phyloP scores from a whole-genome alignment of 2,888 invertebrate genomes.

The Trissoscelio sp. region DNA sequence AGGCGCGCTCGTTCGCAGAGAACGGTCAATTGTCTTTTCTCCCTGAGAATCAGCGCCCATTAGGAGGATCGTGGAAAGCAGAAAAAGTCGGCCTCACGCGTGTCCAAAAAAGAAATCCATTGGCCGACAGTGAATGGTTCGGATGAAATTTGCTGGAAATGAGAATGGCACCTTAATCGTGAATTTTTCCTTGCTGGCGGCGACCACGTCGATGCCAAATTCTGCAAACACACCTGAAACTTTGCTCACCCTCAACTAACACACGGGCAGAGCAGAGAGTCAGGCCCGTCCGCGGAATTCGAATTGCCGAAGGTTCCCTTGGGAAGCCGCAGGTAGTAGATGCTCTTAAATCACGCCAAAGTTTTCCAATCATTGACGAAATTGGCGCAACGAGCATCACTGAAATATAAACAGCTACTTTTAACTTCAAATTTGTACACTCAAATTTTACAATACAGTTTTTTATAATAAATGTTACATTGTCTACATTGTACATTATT shows the following conservation, averaged over 20 bases:
- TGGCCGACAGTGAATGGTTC: slow-evolving; percentile 47
- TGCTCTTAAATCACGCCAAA: slow-evolving; percentile 56
- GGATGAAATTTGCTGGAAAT: slow-evolving; percentile 59
- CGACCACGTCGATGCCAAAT: slow-evolving; percentile 61
- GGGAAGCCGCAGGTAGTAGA: slow-evolving; percentile 27
- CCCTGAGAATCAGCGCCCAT: slow-evolving; percentile 70
- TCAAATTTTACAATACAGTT: too few relatives aligned
- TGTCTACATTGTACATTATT: too few relatives aligned
- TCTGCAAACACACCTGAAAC: slow-evolving; percentile 91
- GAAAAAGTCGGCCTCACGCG: slow-evolving; percentile 53
- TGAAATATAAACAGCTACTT: slow-evolving; percentile 49
- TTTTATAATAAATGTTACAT: too few relatives aligned
- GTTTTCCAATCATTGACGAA: slow-evolving; percentile 64
- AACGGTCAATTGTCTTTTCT: slow-evolving; percentile 73
- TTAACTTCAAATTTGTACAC: too few relatives aligned
- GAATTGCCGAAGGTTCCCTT: slow-evolving; percentile 41
- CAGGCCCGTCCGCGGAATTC: slow-evolving; percentile 88
- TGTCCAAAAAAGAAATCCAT: slow-evolving; percentile 44
- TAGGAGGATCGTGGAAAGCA: slow-evolving; percentile 69
- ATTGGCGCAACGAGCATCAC: slow-evolving; percentile 31
- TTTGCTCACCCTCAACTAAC: slow-evolving; percentile 90
- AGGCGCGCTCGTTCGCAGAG: slow-evolving; percentile 47
- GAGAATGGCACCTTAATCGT: slow-evolving; percentile 45
- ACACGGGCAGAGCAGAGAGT: slow-evolving; percentile 92
- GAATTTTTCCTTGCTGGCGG: slow-evolving; percentile 23